phyloP scores from a whole-genome alignment of 2,888 invertebrate genomes.

The Falcaria lacertinaria region DNA sequence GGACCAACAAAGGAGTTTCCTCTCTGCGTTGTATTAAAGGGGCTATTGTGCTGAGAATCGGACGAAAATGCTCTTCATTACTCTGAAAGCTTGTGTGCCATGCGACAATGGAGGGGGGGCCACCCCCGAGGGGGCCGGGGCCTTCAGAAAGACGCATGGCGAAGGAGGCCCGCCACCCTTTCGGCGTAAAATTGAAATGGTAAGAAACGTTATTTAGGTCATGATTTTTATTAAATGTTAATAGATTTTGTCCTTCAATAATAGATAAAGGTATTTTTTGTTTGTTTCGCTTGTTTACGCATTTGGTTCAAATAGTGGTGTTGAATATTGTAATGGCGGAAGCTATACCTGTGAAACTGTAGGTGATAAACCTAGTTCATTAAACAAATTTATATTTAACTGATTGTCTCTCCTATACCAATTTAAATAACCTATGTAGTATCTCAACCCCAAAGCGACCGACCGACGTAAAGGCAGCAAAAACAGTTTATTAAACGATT shows the following conservation, averaged over 20 bases:
- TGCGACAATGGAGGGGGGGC: slow-evolving; percentile 67
- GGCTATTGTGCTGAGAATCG: slow-evolving; percentile 73
- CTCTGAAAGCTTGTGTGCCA: slow-evolving; percentile 79
- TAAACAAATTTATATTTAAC: too few relatives aligned
- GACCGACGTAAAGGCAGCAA: too few relatives aligned
- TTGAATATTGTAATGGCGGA: too few relatives aligned
- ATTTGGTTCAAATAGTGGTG: too few relatives aligned
- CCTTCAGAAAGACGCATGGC: slow-evolving; percentile 65
- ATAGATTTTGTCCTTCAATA: slow-evolving; percentile 47
- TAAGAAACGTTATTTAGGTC: slow-evolving; percentile 77
- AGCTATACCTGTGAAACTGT: too few relatives aligned
- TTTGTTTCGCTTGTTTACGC: slow-evolving; percentile 10
- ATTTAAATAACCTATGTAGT: too few relatives aligned
- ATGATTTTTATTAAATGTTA: slow-evolving; percentile 76
- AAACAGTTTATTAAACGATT: too few relatives aligned
- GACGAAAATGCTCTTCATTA: slow-evolving; percentile 81
- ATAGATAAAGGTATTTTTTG: slow-evolving; percentile 21
- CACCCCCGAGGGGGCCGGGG: slow-evolving; percentile 22
- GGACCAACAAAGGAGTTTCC: slow-evolving; percentile 67
- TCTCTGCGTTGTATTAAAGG: slow-evolving; percentile 77
- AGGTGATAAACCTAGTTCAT: too few relatives aligned
- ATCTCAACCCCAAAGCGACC: too few relatives aligned
- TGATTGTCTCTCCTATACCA: too few relatives aligned
- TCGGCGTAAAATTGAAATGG: slow-evolving; percentile 78
- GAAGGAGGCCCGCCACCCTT: slow-evolving; percentile 70